Percentiles rank a stretch among this genome's conserved stretches.
Evolutionary conservation across 2,888 invertebrate genomes (phyloP).

Genomic region (Cheilosia vernalis): DNA sequence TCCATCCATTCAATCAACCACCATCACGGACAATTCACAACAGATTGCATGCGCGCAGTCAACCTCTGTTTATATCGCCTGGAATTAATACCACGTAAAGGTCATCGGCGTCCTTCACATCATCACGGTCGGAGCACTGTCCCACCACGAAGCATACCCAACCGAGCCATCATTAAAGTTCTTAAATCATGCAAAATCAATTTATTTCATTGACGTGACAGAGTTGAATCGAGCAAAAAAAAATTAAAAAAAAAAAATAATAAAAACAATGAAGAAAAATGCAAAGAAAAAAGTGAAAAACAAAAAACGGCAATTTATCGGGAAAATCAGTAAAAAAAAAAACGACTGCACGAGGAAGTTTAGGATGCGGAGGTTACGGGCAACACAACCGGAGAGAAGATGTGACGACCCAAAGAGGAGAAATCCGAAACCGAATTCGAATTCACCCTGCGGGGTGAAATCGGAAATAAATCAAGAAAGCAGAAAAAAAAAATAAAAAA

Average conservation of each 20-base stretch:
- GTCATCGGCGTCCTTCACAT: constrained; percentile 52
- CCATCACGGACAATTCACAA: constrained; percentile 60
- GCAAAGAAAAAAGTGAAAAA: constrained; percentile 29
- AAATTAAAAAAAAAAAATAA: constrained; percentile 4
- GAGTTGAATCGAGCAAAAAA: constrained; percentile 39
- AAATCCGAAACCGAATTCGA: constrained; percentile 53
- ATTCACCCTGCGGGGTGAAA: constrained; percentile 56
- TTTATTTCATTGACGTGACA: constrained; percentile 73
- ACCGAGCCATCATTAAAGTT: constrained; percentile 60
- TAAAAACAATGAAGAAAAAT: constrained; percentile 25
- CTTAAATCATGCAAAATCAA: constrained; percentile 75
- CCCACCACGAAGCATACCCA: constrained; percentile 20
- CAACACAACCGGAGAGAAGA: constrained; percentile 36
- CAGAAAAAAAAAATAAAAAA: constrained; percentile 1
- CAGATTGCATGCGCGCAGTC: constrained; percentile 60
- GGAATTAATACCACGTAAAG: constrained; percentile 59
- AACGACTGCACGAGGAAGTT: background rate
- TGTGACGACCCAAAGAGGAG: constrained; percentile 54
- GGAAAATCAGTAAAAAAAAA: constrained; percentile 13
- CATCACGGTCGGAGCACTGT: constrained; percentile 23
- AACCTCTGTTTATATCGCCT: constrained; percentile 61
- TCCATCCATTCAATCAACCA: constrained; percentile 63
- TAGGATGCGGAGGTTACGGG: too few species aligned
- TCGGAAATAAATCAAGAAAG: constrained; percentile 68
- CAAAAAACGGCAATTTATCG: constrained; percentile 5